A percentile compares a stretch with the other conserved stretches of the same genome.
phyloP scores from a whole-genome alignment of 2,797 vertebrate species.

The Cetoscarus ocellatus region DNA sequence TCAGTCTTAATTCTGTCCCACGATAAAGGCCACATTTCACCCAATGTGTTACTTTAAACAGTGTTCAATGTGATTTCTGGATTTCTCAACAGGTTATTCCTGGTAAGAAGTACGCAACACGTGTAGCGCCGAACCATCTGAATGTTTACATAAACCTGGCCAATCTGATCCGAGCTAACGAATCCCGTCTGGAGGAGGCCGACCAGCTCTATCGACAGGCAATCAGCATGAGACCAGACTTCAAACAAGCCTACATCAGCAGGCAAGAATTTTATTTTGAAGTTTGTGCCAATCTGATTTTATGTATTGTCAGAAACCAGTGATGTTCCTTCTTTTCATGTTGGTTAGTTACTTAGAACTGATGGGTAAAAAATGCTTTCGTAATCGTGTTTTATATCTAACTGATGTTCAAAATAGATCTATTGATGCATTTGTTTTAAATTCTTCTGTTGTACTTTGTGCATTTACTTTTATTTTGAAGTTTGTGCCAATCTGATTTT shows the following conservation, averaged over 20 bases:
- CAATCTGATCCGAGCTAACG: constrained; percentile 95
- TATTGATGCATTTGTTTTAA: too few species aligned
- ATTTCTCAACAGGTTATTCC: constrained; percentile 90
- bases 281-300: not conserved
- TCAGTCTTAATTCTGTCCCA: too few species aligned
- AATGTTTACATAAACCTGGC: constrained; percentile 99
- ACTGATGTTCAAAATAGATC: too few species aligned
- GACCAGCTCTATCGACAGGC: constrained; percentile 98
- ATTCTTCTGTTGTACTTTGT: too few species aligned
- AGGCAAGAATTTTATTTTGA: constrained; percentile 80
- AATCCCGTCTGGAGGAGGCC: constrained; percentile 96
- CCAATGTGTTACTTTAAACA: not conserved
- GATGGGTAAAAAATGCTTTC: not conserved
- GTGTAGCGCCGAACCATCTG: constrained; percentile 97
- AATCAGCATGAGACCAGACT: constrained; percentile 99
- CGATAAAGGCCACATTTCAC: not conserved
- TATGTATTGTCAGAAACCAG: not conserved
- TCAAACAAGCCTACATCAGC: constrained; percentile 99
- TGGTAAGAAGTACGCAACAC: constrained; percentile 97
- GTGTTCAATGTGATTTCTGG: not conserved
- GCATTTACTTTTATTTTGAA: not conserved
- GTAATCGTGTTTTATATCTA: too few species aligned
- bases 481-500: not conserved
- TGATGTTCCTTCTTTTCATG: not conserved
- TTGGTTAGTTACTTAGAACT: not conserved